Evolutionary conservation across 2,113 vertebrate genomes (phyloP).

Genomic region (Rhagologus leucostigma): DNA sequence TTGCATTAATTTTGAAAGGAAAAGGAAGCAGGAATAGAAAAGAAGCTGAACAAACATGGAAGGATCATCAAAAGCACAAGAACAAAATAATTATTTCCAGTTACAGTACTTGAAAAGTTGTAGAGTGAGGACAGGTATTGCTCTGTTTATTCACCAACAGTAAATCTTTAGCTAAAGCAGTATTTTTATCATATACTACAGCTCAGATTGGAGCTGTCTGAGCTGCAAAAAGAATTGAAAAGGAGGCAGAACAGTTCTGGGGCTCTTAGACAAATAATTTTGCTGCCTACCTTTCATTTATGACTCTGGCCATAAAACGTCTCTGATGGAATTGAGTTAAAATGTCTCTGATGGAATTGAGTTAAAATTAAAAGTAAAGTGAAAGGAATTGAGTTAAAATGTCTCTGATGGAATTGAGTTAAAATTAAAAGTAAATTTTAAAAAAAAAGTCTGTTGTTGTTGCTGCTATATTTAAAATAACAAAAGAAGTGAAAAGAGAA

Average conservation of each 20-base stretch:
- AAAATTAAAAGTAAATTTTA: neutral
- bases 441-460: accelerated
- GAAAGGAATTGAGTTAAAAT: neutral
- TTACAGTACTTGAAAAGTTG: neutral
- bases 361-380: neutral
- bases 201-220: neutral
- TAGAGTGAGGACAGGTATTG: neutral
- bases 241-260: neutral
- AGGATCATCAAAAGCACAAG: neutral
- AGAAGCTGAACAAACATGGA: neutral
- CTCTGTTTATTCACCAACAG: neutral
- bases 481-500: neutral
- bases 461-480: neutral
- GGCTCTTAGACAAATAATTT: neutral
- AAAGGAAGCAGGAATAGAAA: neutral
- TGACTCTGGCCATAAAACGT: neutral
- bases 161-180: neutral
- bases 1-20: neutral
- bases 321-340: neutral
- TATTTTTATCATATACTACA: neutral
- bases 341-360: neutral
- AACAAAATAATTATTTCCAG: neutral
- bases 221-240: neutral
- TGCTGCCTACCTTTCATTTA: neutral
- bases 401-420: neutral